Evolutionary conservation across 2,113 vertebrate species (phyloP).

Genomic region (Malaclemys terrapin): DNA sequence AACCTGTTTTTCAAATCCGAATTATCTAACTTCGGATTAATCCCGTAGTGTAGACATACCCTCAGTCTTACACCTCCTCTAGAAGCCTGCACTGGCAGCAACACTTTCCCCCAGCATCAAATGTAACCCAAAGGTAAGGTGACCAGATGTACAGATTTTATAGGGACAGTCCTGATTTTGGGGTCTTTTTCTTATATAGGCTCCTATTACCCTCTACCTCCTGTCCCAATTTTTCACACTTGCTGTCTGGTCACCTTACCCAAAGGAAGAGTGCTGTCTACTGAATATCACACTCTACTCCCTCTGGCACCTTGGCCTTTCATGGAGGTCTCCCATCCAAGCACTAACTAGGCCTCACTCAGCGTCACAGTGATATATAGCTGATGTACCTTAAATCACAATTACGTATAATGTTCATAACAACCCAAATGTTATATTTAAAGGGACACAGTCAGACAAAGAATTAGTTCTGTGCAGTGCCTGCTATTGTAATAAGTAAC

Average conservation of each 20-base stretch:
- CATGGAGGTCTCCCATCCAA: not conserved
- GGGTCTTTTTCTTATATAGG: too few species aligned
- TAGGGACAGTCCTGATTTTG: too few species aligned
- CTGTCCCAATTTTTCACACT: too few species aligned
- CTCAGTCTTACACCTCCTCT: not conserved
- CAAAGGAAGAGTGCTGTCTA: not conserved
- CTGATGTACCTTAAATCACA: not conserved
- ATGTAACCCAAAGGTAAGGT: not conserved
- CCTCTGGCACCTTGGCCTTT: not conserved
- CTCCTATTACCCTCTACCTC: too few species aligned
- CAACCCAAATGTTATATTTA: not conserved
- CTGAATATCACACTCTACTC: not conserved
- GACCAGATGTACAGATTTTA: too few species aligned
- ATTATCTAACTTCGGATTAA: too few species aligned
- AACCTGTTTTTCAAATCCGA: too few species aligned
- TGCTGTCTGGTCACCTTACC: not conserved
- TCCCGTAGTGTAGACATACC: too few species aligned
- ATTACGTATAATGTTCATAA: not conserved
- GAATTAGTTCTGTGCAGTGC: not conserved
- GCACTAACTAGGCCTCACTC: not conserved
- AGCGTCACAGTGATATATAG: not conserved
- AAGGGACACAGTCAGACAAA: not conserved
- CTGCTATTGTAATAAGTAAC: not conserved
- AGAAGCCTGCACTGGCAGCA: not conserved
- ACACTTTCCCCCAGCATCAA: not conserved